Conservation (phyloP, 2,113 vertebrate species). For the Crypturellus undulatus region DNA sequence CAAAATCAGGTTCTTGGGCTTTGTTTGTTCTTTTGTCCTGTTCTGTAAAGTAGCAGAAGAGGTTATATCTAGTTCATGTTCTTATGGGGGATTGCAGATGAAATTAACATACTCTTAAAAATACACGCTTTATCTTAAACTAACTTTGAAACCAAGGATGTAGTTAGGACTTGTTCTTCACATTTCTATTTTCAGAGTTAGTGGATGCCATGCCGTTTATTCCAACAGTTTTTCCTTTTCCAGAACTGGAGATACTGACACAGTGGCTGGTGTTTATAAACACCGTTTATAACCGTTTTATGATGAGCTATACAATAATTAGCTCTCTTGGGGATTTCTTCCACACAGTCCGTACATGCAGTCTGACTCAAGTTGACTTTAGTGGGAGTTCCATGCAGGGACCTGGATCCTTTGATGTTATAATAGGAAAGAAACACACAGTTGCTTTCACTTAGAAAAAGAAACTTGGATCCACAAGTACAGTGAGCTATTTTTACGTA, state of each 20-base stretch:
- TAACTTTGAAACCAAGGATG: background rate
- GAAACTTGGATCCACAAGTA: background rate
- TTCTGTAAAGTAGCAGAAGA: background rate
- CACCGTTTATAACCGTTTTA: too few species aligned
- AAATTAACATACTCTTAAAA: background rate
- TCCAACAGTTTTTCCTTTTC: constrained; percentile 7
- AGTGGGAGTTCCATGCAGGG: background rate
- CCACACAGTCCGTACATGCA: background rate
- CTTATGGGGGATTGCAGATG: accelerated
- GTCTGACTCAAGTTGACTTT: constrained; percentile 20
- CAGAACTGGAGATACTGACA: constrained; percentile 27
- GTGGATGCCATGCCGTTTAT: background rate
- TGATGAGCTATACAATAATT: constrained; percentile 25
- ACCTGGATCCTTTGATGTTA: background rate
- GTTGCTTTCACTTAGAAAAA: background rate
- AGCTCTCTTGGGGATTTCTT: constrained; percentile 32
- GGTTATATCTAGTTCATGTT: background rate
- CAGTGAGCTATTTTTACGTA: constrained; percentile 5
- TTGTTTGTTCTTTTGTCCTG: background rate
- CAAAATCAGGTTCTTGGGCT: background rate
- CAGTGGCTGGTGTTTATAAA: constrained; percentile 43
- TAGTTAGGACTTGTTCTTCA: background rate
- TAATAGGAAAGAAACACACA: background rate
- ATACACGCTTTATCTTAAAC: background rate
- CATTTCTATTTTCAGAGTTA: background rate